Percentiles rank a stretch among this genome's conserved stretches.
phyloP scores from a whole-genome alignment of 1,140 invertebrate genomes.

The Drosophila willistoni region DNA sequence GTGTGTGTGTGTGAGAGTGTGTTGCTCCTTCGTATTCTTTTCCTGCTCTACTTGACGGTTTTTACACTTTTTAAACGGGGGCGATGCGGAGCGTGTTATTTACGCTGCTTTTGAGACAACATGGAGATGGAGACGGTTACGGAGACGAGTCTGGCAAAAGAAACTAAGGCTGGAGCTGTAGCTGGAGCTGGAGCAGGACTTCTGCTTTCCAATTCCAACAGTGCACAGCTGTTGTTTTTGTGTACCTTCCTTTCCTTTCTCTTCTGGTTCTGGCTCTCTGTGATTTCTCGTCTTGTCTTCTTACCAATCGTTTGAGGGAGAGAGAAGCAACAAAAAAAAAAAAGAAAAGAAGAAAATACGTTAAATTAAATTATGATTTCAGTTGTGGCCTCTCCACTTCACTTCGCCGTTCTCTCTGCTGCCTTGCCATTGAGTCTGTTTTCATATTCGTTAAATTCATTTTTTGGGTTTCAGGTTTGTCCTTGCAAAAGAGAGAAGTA shows the following conservation, averaged over 20 bases:
- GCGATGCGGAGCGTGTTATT: constrained; percentile 69
- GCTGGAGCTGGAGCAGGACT: constrained; percentile 34
- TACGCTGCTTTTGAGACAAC: constrained; percentile 62
- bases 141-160: constrained; percentile 49
- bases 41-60: constrained; percentile 60
- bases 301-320: neutral
- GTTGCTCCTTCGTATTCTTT: constrained; percentile 6
- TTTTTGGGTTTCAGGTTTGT: constrained; percentile 63
- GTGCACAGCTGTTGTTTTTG: constrained; percentile 54
- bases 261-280: constrained; percentile 38
- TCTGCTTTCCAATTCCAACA: constrained; percentile 26
- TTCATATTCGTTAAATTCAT: constrained; percentile 77
- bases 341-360: constrained; percentile 67
- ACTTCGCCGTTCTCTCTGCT: neutral
- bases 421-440: constrained; percentile 27
- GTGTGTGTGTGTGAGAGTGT: neutral
- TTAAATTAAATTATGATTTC: constrained; percentile 82
- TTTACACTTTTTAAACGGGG: constrained; percentile 74
- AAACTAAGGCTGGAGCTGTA: constrained; percentile 16
- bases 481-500: constrained; percentile 49
- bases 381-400: constrained; percentile 35
- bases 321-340: constrained; percentile 14
- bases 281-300: constrained; percentile 68
- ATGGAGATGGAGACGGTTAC: neutral
- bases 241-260: constrained; percentile 9